Base-by-base conservation (phyloP, 2,888 invertebrate species). In the Hololepta plana region DNA sequence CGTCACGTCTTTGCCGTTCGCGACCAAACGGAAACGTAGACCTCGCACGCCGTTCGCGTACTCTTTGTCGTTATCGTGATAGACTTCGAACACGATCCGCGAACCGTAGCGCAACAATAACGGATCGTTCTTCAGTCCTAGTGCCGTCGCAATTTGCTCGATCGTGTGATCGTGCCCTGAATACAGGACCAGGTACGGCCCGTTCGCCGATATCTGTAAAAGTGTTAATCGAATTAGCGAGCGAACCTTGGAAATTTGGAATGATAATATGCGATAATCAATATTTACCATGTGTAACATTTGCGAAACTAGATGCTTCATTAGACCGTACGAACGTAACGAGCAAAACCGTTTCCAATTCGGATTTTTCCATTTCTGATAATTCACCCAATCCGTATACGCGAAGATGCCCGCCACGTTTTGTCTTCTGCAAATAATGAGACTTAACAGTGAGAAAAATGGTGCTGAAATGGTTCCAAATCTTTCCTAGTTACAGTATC, bases 141-240 rank as follows among this genome's bases (percentile, higher is more conserved):
- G 48, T 0, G 87, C 81, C 2, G 77, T 61, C 2, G 81, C 68
- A 17, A 93, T 53, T 35, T 85, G 81, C 42, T 85, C 80, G 17
- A 93, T 46, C 0, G 91, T 91, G 43, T 81, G 77, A 51, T 93
- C 93, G 42, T 93, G 93, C 0, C 90, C 91, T 0, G 91, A 90
- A 46, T 55, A 55, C 3, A 53, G 33, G 2, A 54, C 48, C 11
- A 55, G 34, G 31, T 46, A 48, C 3, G 55, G 55, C 4, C 53
- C 51, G 31, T 40, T 49, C 26, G 41, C 44, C 4, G 52, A 52
- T 7, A 51, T 41, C 48, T 47, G 29, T n/a, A 37, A 35, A 24
- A 31, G 8, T 12, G n/a, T n/a, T n/a, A n/a, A n/a, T n/a, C n/a
- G n/a, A n/a, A n/a, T n/a, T n/a, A n/a, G n/a, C n/a, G n/a, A n/a